A percentile compares a stretch with the other conserved stretches of the same genome.
These are phyloP conservation scores for Pomacea maculata DNA, from an alignment of 1,140 invertebrate species.

Conservation along the genomic window DNA sequence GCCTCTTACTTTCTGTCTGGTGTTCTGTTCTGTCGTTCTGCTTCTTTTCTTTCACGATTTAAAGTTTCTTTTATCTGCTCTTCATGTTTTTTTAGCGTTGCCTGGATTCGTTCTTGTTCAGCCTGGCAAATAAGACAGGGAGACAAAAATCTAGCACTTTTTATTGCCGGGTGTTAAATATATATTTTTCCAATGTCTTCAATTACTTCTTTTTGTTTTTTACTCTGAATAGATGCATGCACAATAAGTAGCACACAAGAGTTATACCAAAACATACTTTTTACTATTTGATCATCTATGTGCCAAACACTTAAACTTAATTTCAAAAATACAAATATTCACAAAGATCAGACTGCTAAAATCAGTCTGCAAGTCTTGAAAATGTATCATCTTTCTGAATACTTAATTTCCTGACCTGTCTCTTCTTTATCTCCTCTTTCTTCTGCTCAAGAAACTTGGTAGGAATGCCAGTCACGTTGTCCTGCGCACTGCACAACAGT, in stretches of 20 bases:
- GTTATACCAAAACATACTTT: neutral
- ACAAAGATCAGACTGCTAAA: neutral
- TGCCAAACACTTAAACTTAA: neutral
- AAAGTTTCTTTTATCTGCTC: conserved; percentile 57
- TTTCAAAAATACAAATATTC: neutral
- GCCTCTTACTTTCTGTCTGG: conserved; percentile 21
- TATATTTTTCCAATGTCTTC: too few species aligned
- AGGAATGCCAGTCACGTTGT: conserved; percentile 93
- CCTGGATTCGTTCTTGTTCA: conserved; percentile 77
- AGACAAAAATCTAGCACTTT: too few species aligned
- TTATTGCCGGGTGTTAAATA: too few species aligned
- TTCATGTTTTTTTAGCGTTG: conserved; percentile 67
- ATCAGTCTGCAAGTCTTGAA: neutral
- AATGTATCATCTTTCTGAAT: neutral
- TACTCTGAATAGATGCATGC: too few species aligned
- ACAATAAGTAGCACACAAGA: too few species aligned
- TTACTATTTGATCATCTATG: neutral
- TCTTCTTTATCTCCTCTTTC: conserved; percentile 90
- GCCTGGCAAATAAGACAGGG: conserved; percentile 67
- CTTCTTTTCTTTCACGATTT: conserved; percentile 44
- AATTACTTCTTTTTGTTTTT: too few species aligned
- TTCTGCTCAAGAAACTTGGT: conserved; percentile 92
- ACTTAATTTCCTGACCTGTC: conserved; percentile 46
- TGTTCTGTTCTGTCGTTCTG: conserved; percentile 36
- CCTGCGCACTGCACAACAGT: conserved; percentile 92